These are phyloP conservation scores for Thera britannica DNA, from an alignment of 2,888 invertebrate species.

Conservation along the genomic window DNA sequence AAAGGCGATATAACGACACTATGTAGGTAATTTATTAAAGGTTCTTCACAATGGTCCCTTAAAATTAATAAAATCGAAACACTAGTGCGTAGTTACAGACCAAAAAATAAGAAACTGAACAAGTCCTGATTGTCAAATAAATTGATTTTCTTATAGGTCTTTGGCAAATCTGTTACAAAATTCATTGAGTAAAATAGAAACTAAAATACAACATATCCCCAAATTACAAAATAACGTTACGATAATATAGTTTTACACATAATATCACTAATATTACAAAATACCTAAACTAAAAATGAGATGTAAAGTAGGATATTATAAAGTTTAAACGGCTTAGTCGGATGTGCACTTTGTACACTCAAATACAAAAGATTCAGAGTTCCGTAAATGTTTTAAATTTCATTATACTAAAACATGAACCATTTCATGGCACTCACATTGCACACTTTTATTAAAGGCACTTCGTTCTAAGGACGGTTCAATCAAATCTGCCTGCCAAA, in stretches of 20 bases:
- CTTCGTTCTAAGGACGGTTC: neutral
- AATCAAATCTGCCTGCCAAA: neutral
- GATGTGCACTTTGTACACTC: conserved; percentile 50
- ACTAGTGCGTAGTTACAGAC: conserved; percentile 37
- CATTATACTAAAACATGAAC: neutral
- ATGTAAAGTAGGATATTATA: conserved; percentile 35
- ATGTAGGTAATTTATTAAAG: conserved; percentile 59
- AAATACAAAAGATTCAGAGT: conserved; percentile 45
- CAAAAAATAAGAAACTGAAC: conserved; percentile 24
- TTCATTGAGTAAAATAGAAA: conserved; percentile 39
- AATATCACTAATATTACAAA: conserved; percentile 73
- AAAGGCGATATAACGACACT: conserved; percentile 59
- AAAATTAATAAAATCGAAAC: conserved; percentile 48
- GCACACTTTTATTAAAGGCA: too few relatives aligned
- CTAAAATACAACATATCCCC: conserved; percentile 44
- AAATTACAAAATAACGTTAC: conserved; percentile 50
- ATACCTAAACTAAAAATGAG: conserved; percentile 56
- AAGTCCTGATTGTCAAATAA: conserved; percentile 22
- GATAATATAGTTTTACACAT: conserved; percentile 65
- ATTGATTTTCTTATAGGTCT: conserved; percentile 49
- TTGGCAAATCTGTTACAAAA: conserved; percentile 52
- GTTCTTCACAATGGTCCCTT: conserved; percentile 63
- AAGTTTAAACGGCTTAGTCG: conserved; percentile 34
- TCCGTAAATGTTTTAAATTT: conserved; percentile 52
- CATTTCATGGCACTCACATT: conserved; percentile 27